Percentiles rank a stretch among this genome's conserved stretches.
phyloP scores from a whole-genome alignment of 2,113 vertebrate species.

The Gallinago paraguaiae region DNA sequence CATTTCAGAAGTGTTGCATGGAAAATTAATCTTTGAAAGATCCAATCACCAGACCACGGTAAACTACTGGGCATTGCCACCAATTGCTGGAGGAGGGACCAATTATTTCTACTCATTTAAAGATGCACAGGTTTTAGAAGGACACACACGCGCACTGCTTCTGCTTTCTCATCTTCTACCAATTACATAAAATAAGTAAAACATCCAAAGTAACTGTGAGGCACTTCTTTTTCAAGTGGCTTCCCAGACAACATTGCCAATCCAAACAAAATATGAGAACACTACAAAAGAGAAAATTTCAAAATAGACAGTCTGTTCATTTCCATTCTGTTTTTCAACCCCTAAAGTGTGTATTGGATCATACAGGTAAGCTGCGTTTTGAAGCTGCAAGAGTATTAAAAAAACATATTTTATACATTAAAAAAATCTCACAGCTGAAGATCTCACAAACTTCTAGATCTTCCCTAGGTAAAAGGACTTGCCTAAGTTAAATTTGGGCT shows the following conservation, averaged over 20 bases:
- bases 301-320: not conserved
- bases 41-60: not conserved
- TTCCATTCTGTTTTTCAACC: not conserved
- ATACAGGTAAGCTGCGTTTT: not conserved
- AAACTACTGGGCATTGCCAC: not conserved
- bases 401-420: not conserved
- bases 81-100: not conserved
- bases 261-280: not conserved
- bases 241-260: not conserved
- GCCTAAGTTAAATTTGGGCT: not conserved
- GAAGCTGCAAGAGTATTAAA: not conserved
- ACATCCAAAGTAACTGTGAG: not conserved
- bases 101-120: not conserved
- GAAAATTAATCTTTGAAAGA: not conserved
- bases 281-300: not conserved
- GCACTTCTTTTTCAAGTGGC: not conserved
- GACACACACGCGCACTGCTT: not conserved
- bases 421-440: not conserved
- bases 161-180: not conserved
- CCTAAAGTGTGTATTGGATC: not conserved
- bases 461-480: not conserved
- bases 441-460: not conserved
- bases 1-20: not conserved
- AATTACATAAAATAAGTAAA: not conserved
- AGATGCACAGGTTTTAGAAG: not conserved